Base-by-base conservation (phyloP, 2,113 vertebrate species). In the Pyxicephalus adspersus region DNA sequence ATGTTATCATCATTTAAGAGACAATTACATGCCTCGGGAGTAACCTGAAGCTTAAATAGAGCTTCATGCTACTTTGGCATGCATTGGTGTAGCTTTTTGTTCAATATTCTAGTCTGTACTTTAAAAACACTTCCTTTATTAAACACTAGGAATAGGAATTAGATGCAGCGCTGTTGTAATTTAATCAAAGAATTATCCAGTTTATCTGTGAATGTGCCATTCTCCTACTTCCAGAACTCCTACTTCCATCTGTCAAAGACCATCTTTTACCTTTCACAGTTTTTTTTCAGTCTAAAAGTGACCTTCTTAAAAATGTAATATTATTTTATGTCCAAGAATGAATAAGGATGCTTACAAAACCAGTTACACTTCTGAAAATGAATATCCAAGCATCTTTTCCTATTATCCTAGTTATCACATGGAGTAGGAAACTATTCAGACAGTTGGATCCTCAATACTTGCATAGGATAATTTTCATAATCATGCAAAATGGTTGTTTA, bases 161-260 rank as follows among this genome's bases (percentile, higher is more conserved):
- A 19, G 13, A 22, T 38, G 25, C 23, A 72, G 20, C 54, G 15
- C 38, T n/a, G 19, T 58, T 70, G 31, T 71, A 34, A 51, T 80
- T 72, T 64, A 9, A 80, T 63, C 38, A 29, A 29, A 28, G 15
- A 5, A 68, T 70, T 70, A 64, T 18, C 38, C 64, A 54, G 67
- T 64, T 72, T 61, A 71, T 26, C 52, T 80, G 34, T 71, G 22
- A 22, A 63, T 63, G 64, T 26, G 16, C n/a, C n/a, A n/a, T n/a
- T n/a, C 64, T 72, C 31, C 67, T 54, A 71, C 34, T 80, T 67
- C 78, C 78, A 80, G 45, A 61, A 71, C 57, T 80, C 78, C 78
- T 51, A 80, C 67, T 72, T 71, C 78, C 78, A 80, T 80, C 67
- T 80, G 67, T 80, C 58, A 80, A 52, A 80, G 18, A 80, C 78